phyloP scores from a whole-genome alignment of 2,113 vertebrate species.

The Felis chaus region DNA sequence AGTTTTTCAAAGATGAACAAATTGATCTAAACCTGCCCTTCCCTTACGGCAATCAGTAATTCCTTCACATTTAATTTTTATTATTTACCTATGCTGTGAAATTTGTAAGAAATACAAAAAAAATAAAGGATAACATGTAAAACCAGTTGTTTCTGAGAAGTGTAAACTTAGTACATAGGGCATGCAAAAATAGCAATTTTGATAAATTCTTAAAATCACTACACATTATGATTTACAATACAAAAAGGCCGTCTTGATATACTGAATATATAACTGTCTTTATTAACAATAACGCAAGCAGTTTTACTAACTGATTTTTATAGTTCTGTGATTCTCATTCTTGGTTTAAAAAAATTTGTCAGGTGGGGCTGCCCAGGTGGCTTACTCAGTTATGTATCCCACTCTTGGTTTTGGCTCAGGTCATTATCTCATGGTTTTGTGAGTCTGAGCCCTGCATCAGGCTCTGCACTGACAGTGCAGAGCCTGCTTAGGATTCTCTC shows the following conservation, averaged over 20 bases:
- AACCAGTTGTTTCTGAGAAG: neutral
- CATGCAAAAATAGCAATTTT: neutral
- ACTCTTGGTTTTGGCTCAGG: too few relatives aligned
- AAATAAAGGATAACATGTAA: neutral
- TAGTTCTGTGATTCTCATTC: neutral
- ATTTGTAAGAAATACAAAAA: neutral
- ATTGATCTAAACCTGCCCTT: neutral
- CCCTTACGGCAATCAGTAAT: neutral
- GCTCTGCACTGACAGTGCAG: too few relatives aligned
- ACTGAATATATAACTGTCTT: neutral
- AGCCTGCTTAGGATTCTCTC: too few relatives aligned
- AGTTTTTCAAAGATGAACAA: slow-evolving; percentile 29
- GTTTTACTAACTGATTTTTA: neutral
- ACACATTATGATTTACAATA: neutral
- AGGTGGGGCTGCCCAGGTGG: too few relatives aligned
- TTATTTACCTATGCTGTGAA: neutral
- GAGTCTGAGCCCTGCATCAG: too few relatives aligned
- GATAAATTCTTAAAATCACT: neutral
- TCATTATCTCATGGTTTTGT: too few relatives aligned
- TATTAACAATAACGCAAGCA: neutral
- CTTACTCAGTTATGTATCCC: too few relatives aligned
- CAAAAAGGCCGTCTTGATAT: neutral
- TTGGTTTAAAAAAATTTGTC: neutral
- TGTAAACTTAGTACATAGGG: neutral
- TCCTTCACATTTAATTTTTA: slow-evolving; percentile 42